phyloP scores from a whole-genome alignment of 2,113 vertebrate genomes.

The Trichomycterus rosablanca region DNA sequence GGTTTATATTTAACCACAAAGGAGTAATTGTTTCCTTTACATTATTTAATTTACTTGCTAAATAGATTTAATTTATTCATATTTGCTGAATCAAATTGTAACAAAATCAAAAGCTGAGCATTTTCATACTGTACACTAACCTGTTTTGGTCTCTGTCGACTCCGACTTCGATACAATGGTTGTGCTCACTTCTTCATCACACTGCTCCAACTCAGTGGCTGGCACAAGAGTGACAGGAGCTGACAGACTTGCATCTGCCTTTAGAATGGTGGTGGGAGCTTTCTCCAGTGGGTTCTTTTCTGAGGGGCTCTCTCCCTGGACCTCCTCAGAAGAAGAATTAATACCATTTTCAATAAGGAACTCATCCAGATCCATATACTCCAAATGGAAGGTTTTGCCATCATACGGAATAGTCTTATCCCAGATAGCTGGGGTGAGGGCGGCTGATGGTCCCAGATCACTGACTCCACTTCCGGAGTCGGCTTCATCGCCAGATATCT shows the following conservation, averaged over 20 bases:
- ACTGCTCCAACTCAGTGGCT: slow-evolving; percentile 56
- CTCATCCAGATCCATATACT: slow-evolving; percentile 98
- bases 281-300: slow-evolving; percentile 38
- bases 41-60: too few species aligned
- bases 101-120: too few species aligned
- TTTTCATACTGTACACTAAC: too few species aligned
- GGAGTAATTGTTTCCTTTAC: too few species aligned
- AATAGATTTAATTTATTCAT: too few species aligned
- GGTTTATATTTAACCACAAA: too few species aligned
- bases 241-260: not conserved
- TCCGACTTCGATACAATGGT: slow-evolving; percentile 28
- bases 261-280: not conserved
- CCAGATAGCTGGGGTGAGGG: slow-evolving; percentile 93
- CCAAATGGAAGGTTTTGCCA: slow-evolving; percentile 90
- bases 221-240: slow-evolving; percentile 49
- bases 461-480: slow-evolving; percentile 46
- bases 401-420: slow-evolving; percentile 91
- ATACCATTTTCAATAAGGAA: slow-evolving; percentile 95
- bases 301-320: slow-evolving; percentile 37
- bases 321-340: slow-evolving; percentile 62
- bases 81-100: too few species aligned
- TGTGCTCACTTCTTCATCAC: slow-evolving; percentile 57
- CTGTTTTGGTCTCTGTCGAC: too few species aligned
- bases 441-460: slow-evolving; percentile 80
- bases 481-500: slow-evolving; percentile 49